Conservation (phyloP, 2,113 vertebrate species). For the Gasterosteus aculeatus region DNA sequence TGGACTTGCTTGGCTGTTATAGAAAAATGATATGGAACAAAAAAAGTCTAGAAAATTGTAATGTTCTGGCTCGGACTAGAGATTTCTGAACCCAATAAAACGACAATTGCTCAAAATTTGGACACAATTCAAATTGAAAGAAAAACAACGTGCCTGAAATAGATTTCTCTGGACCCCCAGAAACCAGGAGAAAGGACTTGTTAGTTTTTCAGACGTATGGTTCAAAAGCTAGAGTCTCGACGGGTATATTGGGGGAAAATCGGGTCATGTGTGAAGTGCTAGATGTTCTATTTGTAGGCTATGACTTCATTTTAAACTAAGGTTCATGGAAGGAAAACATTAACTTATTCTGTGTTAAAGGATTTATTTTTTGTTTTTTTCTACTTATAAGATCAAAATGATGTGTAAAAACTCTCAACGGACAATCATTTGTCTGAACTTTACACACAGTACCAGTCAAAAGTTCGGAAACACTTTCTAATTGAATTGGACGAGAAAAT, state of each 20-base stretch:
- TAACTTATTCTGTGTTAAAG: not conserved
- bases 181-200: not conserved
- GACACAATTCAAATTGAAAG: not conserved
- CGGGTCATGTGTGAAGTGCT: too few species aligned
- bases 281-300: too few species aligned
- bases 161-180: not conserved
- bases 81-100: not conserved
- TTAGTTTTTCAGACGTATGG: not conserved
- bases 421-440: too few species aligned
- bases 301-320: slow-evolving; percentile 5
- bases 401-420: too few species aligned
- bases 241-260: not conserved
- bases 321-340: not conserved
- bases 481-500: too few species aligned
- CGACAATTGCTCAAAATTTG: not conserved
- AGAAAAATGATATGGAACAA: not conserved
- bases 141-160: not conserved
- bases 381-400: too few species aligned
- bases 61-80: not conserved
- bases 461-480: too few species aligned
- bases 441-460: too few species aligned
- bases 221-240: not conserved
- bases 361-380: not conserved
- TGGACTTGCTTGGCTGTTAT: not conserved
- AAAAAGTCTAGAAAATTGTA: not conserved